Percentiles rank a stretch among this genome's conserved stretches.
Conservation (phyloP, 2,113 vertebrate species). For the Ascaphus truei region DNA sequence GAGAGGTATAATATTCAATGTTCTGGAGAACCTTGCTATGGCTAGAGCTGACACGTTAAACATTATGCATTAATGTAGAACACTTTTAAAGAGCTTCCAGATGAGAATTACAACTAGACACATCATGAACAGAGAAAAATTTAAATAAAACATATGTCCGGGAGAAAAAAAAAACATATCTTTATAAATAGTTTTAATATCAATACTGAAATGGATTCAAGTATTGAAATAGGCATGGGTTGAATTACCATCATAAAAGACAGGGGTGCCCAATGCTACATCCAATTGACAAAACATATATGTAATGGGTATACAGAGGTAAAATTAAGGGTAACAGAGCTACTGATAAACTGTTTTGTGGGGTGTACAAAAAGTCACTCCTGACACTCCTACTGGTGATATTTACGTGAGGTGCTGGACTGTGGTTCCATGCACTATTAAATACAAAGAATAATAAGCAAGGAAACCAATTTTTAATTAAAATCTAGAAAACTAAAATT, state of each 20-base stretch:
- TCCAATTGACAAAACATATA: background rate
- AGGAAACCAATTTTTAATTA: too few species aligned
- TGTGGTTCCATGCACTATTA: too few species aligned
- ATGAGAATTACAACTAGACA: background rate
- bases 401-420: too few species aligned
- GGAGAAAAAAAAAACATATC: background rate
- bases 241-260: too few species aligned
- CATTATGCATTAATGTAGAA: conserved; percentile 10
- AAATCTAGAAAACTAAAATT: too few species aligned
- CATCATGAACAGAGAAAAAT: conserved; percentile 4
- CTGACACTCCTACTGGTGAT: too few species aligned
- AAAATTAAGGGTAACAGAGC: too few species aligned
- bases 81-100: conserved; percentile 16
- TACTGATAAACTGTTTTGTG: too few species aligned
- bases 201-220: conserved; percentile 2
- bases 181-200: background rate
- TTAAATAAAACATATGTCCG: conserved; percentile 15
- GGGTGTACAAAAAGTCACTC: too few species aligned
- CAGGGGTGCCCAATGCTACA: background rate
- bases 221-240: background rate
- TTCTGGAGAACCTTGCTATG: background rate
- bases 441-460: too few species aligned
- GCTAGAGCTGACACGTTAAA: background rate
- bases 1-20: background rate
- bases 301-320: too few species aligned